Conservation (phyloP, 1,140 invertebrate species). For the Lordiphosa mommai region DNA sequence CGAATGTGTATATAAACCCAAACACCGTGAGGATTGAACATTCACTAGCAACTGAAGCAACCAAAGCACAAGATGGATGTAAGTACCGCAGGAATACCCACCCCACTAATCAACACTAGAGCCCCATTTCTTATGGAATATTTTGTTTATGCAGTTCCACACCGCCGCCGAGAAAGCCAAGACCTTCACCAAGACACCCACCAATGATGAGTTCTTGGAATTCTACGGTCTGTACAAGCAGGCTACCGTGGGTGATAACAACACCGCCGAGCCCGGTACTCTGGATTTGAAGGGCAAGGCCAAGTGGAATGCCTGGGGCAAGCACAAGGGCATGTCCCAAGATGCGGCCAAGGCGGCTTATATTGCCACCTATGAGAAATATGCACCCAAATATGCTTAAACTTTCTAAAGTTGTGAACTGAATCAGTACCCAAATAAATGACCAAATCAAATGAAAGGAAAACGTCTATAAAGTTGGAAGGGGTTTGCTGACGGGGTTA, state of each 20-base stretch:
- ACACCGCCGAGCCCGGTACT: conserved; percentile 91
- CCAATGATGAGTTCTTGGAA: conserved; percentile 90
- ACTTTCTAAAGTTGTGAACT: background rate
- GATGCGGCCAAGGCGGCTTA: conserved; percentile 93
- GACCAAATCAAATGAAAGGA: background rate
- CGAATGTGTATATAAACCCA: conserved; percentile 25
- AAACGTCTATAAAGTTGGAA: too few relatives aligned
- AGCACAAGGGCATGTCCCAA: conserved; percentile 87
- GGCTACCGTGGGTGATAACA: conserved; percentile 88
- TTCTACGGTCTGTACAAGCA: conserved; percentile 94
- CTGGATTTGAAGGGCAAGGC: conserved; percentile 96
- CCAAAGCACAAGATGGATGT: conserved; percentile 51
- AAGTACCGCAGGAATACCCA: conserved; percentile 31
- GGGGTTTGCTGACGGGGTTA: too few relatives aligned
- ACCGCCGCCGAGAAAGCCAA: conserved; percentile 88
- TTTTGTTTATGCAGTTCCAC: conserved; percentile 83
- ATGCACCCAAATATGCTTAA: conserved; percentile 79
- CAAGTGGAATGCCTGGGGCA: conserved; percentile 96
- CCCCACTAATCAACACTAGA: background rate
- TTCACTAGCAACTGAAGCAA: conserved; percentile 24
- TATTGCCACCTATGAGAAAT: conserved; percentile 86
- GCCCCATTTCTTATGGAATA: background rate
- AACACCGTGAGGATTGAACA: background rate
- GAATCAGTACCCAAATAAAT: conserved; percentile 15
- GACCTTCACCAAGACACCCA: conserved; percentile 87